Evolutionary conservation across 2,113 vertebrate species (phyloP).

Genomic region (Empidonax traillii): DNA sequence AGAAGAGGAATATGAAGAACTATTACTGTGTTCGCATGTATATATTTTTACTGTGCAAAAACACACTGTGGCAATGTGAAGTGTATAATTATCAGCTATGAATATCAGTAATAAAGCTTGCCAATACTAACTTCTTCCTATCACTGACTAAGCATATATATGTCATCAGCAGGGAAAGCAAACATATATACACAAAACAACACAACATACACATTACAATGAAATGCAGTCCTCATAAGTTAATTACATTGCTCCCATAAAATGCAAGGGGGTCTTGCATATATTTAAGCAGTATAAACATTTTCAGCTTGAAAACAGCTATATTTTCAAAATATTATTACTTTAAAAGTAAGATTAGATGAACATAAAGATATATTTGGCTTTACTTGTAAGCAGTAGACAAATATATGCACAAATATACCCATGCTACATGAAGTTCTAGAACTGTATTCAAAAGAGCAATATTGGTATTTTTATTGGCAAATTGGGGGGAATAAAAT

Average conservation of each 20-base stretch:
- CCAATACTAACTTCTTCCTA: not conserved
- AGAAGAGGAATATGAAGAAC: not conserved
- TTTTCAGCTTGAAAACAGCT: not conserved
- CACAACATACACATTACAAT: not conserved
- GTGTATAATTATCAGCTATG: not conserved
- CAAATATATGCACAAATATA: not conserved
- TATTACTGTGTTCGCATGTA: not conserved
- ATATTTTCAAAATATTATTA: not conserved
- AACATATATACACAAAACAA: not conserved
- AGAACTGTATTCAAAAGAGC: not conserved
- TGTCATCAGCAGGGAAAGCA: not conserved
- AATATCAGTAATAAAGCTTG: not conserved
- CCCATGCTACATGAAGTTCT: not conserved
- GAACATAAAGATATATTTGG: not conserved
- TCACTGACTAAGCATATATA: not conserved
- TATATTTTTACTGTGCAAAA: not conserved
- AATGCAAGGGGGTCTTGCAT: not conserved
- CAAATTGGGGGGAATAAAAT: rapidly evolving
- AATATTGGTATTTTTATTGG: not conserved
- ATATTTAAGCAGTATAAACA: not conserved
- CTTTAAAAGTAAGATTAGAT: not conserved
- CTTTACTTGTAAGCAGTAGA: not conserved
- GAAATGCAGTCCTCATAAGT: not conserved
- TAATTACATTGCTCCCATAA: not conserved
- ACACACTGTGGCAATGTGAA: not conserved